Evolutionary conservation across 2,888 invertebrate species (phyloP).

Genomic region (Seira sanloemensis): DNA sequence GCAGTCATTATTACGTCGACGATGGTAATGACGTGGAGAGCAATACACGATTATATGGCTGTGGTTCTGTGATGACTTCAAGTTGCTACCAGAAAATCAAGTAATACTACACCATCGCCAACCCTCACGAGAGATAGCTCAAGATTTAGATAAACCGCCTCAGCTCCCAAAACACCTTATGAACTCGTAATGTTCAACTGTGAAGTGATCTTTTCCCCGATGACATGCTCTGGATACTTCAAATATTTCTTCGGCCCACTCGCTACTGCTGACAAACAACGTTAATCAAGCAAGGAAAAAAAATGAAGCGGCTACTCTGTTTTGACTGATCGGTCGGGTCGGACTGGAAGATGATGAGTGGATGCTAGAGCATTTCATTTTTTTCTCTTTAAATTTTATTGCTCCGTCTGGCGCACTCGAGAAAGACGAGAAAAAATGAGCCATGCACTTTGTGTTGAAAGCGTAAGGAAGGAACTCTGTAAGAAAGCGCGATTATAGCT

Average conservation of each 20-base stretch:
- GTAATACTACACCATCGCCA: too few relatives aligned
- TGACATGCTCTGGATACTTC: slow-evolving; percentile 56
- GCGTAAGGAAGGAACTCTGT: too few relatives aligned
- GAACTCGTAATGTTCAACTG: neutral
- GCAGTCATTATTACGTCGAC: slow-evolving; percentile 55
- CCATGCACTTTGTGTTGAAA: too few relatives aligned
- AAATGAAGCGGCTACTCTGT: slow-evolving; percentile 3
- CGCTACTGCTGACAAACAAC: slow-evolving; percentile 16
- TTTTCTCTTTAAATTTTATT: neutral
- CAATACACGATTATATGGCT: neutral
- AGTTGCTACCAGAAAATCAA: slow-evolving; percentile 19
- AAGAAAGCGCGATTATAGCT: too few relatives aligned
- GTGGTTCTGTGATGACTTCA: slow-evolving; percentile 23
- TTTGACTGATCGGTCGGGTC: neutral
- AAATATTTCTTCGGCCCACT: slow-evolving; percentile 32
- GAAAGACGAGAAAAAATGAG: too few relatives aligned
- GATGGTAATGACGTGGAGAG: slow-evolving; percentile 48
- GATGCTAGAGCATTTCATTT: slow-evolving; percentile 33
- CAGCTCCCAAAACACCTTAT: neutral
- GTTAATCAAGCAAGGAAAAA: neutral
- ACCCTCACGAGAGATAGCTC: too few relatives aligned
- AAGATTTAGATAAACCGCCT: too few relatives aligned
- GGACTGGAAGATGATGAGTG: neutral
- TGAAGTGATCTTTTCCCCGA: neutral
- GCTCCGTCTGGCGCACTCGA: neutral